phyloP scores from a whole-genome alignment of 2,888 invertebrate genomes.

The Embidobia sp. region DNA sequence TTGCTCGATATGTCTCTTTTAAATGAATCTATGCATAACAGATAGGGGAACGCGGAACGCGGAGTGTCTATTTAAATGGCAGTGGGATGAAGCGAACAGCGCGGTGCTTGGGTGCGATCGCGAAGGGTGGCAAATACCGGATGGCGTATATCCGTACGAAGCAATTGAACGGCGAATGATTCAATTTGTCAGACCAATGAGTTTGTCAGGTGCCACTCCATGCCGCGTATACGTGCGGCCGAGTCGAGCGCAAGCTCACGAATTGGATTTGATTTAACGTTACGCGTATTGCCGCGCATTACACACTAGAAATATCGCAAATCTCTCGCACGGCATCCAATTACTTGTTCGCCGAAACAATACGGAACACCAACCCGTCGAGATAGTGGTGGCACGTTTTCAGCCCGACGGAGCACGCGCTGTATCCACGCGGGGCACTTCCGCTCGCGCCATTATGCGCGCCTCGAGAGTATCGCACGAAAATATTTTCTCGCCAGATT shows the following conservation, averaged over 20 bases:
- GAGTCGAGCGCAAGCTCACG: conserved; percentile 75
- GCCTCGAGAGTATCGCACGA: conserved; percentile 43
- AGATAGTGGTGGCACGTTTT: conserved; percentile 66
- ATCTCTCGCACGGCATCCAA: conserved; percentile 76
- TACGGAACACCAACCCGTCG: conserved; percentile 57
- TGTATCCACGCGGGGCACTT: conserved; percentile 64
- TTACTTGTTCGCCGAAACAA: conserved; percentile 73
- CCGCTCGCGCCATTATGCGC: conserved; percentile 61
- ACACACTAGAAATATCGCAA: conserved; percentile 79
- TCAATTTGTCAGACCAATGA: conserved; percentile 81
- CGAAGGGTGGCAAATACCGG: conserved; percentile 62
- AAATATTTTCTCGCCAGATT: conserved; percentile 57
- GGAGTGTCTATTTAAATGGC: conserved; percentile 54
- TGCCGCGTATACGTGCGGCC: conserved; percentile 72
- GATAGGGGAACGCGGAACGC: conserved; percentile 50
- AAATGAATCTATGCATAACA: conserved; percentile 53
- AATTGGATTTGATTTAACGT: conserved; percentile 81
- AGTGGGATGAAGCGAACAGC: conserved; percentile 55
- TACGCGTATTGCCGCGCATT: conserved; percentile 79
- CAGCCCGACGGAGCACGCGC: conserved; percentile 66
- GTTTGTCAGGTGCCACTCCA: conserved; percentile 81
- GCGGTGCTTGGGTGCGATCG: conserved; percentile 45
- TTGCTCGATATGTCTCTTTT: conserved; percentile 35
- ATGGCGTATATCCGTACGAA: conserved; percentile 74
- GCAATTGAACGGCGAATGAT: conserved; percentile 82